phyloP scores from a whole-genome alignment of 2,113 vertebrate species.

The Phalacrocorax aristotelis region DNA sequence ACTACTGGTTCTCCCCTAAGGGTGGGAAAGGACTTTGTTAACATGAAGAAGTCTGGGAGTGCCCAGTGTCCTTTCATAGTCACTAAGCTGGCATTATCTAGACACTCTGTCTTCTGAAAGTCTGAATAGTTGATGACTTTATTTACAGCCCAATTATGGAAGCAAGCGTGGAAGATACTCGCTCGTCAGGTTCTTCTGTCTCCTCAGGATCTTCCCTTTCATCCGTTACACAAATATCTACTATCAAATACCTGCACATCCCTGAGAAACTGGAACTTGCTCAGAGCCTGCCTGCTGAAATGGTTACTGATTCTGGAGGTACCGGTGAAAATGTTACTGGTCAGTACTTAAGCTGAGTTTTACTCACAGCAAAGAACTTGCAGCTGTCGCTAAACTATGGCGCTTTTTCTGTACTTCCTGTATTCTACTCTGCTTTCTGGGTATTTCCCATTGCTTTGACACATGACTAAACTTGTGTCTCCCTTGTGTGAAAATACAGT shows the following conservation, averaged over 20 bases:
- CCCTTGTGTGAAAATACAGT: neutral
- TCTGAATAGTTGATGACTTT: constrained; percentile 1
- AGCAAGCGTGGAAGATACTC: constrained; percentile 78
- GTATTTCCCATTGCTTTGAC: neutral
- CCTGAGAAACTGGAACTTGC: constrained; percentile 73
- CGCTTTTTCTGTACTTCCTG: neutral
- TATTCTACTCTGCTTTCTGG: neutral
- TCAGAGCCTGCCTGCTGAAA: constrained; percentile 43
- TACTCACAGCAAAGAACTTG: neutral
- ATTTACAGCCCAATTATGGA: constrained; percentile 81
- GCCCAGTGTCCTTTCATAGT: neutral
- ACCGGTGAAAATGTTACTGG: neutral
- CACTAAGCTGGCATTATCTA: neutral
- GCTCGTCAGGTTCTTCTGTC: constrained; percentile 67
- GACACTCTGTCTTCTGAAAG: neutral
- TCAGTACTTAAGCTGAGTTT: neutral
- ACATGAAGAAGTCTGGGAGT: neutral
- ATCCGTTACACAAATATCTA: constrained; percentile 67
- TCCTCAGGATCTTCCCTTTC: constrained; percentile 74
- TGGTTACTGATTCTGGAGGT: constrained; percentile 7
- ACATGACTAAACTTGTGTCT: neutral
- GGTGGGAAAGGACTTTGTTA: neutral
- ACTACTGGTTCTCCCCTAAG: neutral
- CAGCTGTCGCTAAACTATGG: neutral
- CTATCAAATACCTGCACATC: constrained; percentile 70